Evolutionary conservation across 2,797 vertebrate genomes (phyloP), one percentile per base, ranked within the genome.

Genomic region (Pseudomugil tenellus): DNA sequence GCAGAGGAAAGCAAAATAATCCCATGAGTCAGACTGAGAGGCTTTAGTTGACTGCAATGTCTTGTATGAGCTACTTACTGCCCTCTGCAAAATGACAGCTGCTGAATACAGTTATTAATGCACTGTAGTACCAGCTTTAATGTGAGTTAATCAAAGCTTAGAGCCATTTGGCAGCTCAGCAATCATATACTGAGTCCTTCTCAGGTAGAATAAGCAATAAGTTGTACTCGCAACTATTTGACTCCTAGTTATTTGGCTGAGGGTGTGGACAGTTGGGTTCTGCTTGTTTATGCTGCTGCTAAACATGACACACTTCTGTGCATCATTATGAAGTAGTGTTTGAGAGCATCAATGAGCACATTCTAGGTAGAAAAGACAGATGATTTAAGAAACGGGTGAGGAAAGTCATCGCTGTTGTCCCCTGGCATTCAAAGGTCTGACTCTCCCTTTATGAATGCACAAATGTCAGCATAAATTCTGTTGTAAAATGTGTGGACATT

Each of bases 191-290:
- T 21, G 61, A 69, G 67, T 54, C 25, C 43, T 25, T 58, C 70
- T 81, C 81, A 87, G 79, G 84, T 82, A 84, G 72, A 55, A 53
- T 46, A 25, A 37, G 59, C 62, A 65, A 80, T 80, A 79, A 80
- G 61, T 28, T 26, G 13, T 2, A 25, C 23, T 70, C 63, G 63
- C 55, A 34, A 19, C 49, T 4, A 49, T 59, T 62, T 71, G 60
- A 77, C 68, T 79, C 32, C 26, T 48, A 21, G 63, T 23, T 16
- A 52, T 77, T 76, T 66, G 76, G 49, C 64, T 55, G 55, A 39
- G 23, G 66, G 80, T 77, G 39, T 67, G 76, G 70, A 68, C 34
- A 26, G 65, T 63, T 6, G 1, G 67, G 51, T 72, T 53, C 51
- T 26, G 41, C 65, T 62, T 48, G 59, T 80, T 66, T 37, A 12